Base-by-base conservation (phyloP, 2,888 invertebrate genomes). In the Uloborus plumipes region DNA sequence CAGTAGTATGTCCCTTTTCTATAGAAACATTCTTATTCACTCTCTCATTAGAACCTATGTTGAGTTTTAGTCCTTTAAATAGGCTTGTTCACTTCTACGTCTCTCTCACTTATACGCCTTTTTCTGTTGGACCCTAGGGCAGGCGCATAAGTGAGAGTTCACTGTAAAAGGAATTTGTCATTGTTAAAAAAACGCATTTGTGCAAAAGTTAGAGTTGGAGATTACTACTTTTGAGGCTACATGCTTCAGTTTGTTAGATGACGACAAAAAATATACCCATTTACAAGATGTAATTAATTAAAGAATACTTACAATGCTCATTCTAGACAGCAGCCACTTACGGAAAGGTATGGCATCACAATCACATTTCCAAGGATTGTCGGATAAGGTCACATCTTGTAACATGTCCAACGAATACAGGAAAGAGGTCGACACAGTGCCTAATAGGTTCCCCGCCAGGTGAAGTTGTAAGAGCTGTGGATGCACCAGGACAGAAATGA, bases 371-470 rank as follows among this genome's bases (percentile, higher is more conserved):
- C 55, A 55, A 55, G 55, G 55, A 20, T 55, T 55, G 0, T 14
- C 55, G 9, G 55, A 3, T 55, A 55, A 55, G 18, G 55, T 55
- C n/a, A 55, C 55, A 18, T 55, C 55, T 2, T 20, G 39, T 13
- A 82, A 16, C 6, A 31, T 20, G 1, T 50, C 22, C 11, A 75
- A 22, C 7, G 51, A 20, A 14, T 64, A 22, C 4, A 71, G 47
- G 11, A 76, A 13, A 16, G 61, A 20, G 0, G 49, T 39, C 1
- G 72, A 53, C 0, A 72, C 13, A 2, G 31, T 26, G 4, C 39
- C 26, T 15, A 82, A 49, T 7, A n/a, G 16, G 66, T 82, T 82
- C 26, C 64, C 14, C 7, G 61, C 55, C 6, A 82, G 49, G 13
- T 20, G 39, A n/a, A 82, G 53, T 3, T 49, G 14, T 15, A 51